Evolutionary conservation across 1,140 invertebrate genomes (phyloP), one percentile per base, ranked within the genome.

Genomic region (Eumeta japonica): DNA sequence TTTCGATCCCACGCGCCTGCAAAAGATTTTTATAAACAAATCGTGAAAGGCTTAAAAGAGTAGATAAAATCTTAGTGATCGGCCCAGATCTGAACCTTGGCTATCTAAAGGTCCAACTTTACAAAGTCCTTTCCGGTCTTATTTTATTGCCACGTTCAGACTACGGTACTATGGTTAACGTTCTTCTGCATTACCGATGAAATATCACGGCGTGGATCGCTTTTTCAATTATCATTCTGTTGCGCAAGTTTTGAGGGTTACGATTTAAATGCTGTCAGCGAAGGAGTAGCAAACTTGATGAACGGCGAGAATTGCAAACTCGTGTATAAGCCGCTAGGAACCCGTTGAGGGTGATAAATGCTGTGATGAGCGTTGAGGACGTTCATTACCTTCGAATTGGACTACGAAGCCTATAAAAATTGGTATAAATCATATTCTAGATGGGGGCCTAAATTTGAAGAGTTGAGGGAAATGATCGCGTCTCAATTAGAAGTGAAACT

Each of bases 81-180:
- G 86, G 85, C 3, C 81, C 82, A 4, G 79, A 3, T 55, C 70
- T 10, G 73, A 79, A 43, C 86, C 86, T 5, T 87, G 83, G 81
- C 39, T 73, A 14, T 62, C 67, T 10, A 74, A 67, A 48, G 52
- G 39, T 7, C 35, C 38, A 3, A 52, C 50, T 33, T 49, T 80
- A 55, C 66, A 58, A 79, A 52, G 57, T 71, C 16, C 88, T 83
- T 47, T 58, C 63, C 58, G 81, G 52, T 54, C 70, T 56, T 52
- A 83, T 93, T 41, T 68, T 87, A 19, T 80, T 92, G 39, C 87
- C 87, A 1, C 71, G 80, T 32, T 80, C 85, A 3, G 89, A 91
- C 52, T 89, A 89, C 56, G 83, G 81, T 10, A 83, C 79, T 18
- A 50, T 83, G 14, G 78, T 83, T 45, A 52, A 79, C 53, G 79